phyloP scores from a whole-genome alignment of 1,140 invertebrate species.

The Drosophila virilis region DNA sequence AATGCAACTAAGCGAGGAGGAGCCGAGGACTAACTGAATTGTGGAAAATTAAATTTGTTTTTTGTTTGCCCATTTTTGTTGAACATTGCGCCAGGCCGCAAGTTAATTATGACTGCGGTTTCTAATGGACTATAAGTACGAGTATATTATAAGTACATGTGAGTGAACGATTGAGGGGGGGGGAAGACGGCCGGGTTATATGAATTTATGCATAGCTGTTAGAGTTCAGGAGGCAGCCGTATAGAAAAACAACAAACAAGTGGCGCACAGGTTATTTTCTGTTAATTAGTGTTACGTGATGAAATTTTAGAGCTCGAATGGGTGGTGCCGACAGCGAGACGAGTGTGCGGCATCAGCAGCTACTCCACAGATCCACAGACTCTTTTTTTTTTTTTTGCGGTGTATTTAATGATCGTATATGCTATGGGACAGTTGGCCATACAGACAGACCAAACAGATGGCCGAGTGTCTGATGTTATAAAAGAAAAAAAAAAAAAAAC shows the following conservation, averaged over 20 bases:
- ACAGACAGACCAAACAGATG: constrained; percentile 9
- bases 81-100: constrained; percentile 33
- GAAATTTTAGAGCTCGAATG: constrained; percentile 62
- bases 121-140: constrained; percentile 11
- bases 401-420: constrained; percentile 38
- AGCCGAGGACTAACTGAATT: constrained; percentile 58
- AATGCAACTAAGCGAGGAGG: constrained; percentile 12
- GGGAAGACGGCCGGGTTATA: background rate
- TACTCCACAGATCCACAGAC: constrained; percentile 10
- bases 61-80: background rate
- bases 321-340: constrained; percentile 59
- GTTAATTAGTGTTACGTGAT: constrained; percentile 81
- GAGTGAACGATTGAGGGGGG: too few relatives aligned
- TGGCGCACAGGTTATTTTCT: constrained; percentile 74
- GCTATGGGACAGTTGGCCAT: constrained; percentile 12
- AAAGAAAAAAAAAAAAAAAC: background rate
- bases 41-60: constrained; percentile 79
- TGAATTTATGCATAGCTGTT: constrained; percentile 24
- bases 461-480: constrained; percentile 3
- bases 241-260: constrained; percentile 58
- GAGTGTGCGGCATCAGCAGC: constrained; percentile 21
- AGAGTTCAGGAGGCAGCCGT: constrained; percentile 6
- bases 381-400: constrained; percentile 27
- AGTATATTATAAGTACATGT: constrained; percentile 5
- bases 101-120: constrained; percentile 79